phyloP scores from a whole-genome alignment of 2,888 invertebrate genomes.

The Ophion costatus region DNA sequence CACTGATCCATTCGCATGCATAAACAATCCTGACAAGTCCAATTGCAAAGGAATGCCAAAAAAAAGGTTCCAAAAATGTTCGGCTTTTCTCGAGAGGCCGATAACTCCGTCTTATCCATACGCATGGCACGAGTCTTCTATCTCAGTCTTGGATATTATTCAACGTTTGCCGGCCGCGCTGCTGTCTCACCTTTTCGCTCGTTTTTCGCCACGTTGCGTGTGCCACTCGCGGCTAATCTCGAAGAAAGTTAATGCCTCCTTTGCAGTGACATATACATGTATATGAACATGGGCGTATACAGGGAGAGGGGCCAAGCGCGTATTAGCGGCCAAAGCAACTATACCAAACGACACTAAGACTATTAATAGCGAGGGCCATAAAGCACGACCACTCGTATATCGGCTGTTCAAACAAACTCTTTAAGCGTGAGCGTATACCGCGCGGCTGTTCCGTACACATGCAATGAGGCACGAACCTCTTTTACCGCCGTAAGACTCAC shows the following conservation, averaged over 20 bases:
- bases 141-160: conserved; percentile 29
- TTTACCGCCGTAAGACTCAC: conserved; percentile 42
- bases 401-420: conserved; percentile 74
- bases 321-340: conserved; percentile 15
- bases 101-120: not conserved
- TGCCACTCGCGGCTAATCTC: conserved; percentile 77
- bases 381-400: conserved; percentile 69
- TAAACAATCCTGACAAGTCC: too few species aligned
- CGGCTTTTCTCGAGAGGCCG: not conserved
- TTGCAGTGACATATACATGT: conserved; percentile 72
- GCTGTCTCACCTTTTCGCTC: conserved; percentile 56
- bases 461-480: conserved; percentile 44
- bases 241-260: conserved; percentile 78
- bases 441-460: conserved; percentile 68
- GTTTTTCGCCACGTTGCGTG: conserved; percentile 75
- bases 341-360: conserved; percentile 66
- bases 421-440: conserved; percentile 57
- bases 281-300: not conserved
- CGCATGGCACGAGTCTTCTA: not conserved
- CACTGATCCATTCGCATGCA: not conserved
- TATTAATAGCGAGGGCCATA: conserved; percentile 76
- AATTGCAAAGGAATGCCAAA: not conserved
- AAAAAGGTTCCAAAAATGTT: not conserved
- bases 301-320: conserved; percentile 4
- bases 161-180: not conserved